Evolutionary conservation across 2,888 invertebrate species (phyloP).

Genomic region (Gnatocerus cornutus): DNA sequence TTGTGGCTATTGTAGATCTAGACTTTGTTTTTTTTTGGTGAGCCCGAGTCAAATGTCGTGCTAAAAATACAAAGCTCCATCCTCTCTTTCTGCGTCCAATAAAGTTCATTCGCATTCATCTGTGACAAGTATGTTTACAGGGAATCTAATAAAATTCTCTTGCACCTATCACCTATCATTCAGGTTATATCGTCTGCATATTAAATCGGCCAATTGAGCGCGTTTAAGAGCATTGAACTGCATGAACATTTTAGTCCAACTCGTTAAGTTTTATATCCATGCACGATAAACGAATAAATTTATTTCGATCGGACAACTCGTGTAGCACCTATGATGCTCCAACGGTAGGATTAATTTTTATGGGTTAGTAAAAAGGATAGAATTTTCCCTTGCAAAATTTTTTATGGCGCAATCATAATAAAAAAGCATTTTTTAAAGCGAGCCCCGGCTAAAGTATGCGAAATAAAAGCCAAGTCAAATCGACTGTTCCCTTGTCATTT

Average conservation of each 20-base stretch:
- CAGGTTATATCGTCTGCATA: constrained; percentile 48
- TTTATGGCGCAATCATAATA: constrained; percentile 22
- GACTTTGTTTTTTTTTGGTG: no score
- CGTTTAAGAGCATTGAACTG: constrained; percentile 57
- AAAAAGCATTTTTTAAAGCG: constrained; percentile 25
- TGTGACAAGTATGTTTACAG: constrained; percentile 18
- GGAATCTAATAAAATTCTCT: constrained; percentile 30
- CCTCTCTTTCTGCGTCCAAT: constrained; percentile 16
- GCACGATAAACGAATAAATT: constrained; percentile 40
- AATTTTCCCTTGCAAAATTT: constrained; percentile 23
- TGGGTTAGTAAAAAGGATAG: constrained; percentile 32
- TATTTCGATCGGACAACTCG: constrained; percentile 38
- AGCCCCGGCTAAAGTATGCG: constrained; percentile 8
- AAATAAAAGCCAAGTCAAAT: constrained; percentile 21
- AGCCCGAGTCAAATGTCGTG: no score
- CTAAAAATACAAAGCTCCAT: no score
- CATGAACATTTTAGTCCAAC: constrained; percentile 55
- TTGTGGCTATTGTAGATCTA: no score
- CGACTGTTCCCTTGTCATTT: constrained; percentile 21
- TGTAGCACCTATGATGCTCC: constrained; percentile 3
- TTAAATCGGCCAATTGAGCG: constrained; percentile 58
- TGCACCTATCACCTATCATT: constrained; percentile 10
- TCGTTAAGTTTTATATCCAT: constrained; percentile 56
- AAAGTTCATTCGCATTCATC: constrained; percentile 2
- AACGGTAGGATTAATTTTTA: constrained; percentile 29